A percentile compares a stretch with the other conserved stretches of the same genome.
These are phyloP conservation scores for Sebastes variabilis DNA, from an alignment of 2,797 vertebrate genomes.

Conservation along the genomic window DNA sequence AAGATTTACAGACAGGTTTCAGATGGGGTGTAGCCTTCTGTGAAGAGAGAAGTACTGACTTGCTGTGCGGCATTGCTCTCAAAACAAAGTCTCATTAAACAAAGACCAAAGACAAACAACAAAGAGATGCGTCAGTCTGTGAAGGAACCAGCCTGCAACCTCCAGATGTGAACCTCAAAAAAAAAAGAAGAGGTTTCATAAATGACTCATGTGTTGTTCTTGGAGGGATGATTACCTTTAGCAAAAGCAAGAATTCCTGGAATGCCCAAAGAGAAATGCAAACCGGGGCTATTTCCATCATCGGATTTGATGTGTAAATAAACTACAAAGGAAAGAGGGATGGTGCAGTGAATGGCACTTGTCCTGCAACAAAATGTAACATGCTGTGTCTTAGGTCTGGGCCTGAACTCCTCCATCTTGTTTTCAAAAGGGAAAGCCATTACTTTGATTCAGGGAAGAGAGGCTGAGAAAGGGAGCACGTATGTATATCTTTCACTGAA, in stretches of 20 bases:
- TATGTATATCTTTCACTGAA: slow-evolving; percentile 29
- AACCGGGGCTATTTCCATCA: slow-evolving; percentile 29
- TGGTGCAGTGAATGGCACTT: not conserved
- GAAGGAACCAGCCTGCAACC: slow-evolving; percentile 20
- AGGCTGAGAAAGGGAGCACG: slow-evolving; percentile 3
- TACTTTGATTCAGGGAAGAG: slow-evolving; percentile 36
- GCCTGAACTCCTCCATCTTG: slow-evolving; percentile 25
- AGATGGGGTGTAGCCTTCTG: not conserved
- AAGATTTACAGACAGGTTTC: slow-evolving; percentile 30
- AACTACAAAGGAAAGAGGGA: slow-evolving; percentile 46
- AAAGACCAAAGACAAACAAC: slow-evolving; percentile 48
- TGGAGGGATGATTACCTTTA: slow-evolving; percentile 26
- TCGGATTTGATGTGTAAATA: slow-evolving; percentile 57
- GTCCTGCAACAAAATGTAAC: slow-evolving; percentile 39
- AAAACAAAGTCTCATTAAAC: slow-evolving; percentile 58
- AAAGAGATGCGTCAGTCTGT: slow-evolving; percentile 27
- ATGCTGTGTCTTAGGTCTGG: slow-evolving; percentile 14
- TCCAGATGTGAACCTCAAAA: slow-evolving; percentile 27
- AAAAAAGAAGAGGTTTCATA: slow-evolving; percentile 10
- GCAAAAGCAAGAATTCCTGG: slow-evolving; percentile 18
- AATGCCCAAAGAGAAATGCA: slow-evolving; percentile 37
- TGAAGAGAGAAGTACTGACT: slow-evolving; percentile 37
- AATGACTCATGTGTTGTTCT: slow-evolving; percentile 20
- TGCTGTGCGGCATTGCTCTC: slow-evolving; percentile 1
- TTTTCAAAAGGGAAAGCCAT: slow-evolving; percentile 32